Base-by-base conservation (phyloP, 2,888 invertebrate species). In the Vesta saturnalis region DNA sequence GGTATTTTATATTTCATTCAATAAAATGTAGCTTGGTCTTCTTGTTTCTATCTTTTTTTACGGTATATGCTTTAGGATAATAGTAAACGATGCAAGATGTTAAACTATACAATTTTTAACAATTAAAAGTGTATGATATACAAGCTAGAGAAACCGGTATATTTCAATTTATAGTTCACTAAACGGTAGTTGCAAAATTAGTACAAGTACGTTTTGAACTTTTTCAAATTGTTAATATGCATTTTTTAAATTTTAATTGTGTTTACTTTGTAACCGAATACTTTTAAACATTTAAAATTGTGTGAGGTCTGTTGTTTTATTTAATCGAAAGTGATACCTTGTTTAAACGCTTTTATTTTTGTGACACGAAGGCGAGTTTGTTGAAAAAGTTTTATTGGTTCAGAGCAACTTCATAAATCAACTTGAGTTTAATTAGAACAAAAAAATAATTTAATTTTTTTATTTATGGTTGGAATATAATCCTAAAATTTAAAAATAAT, bases 1-100 rank as follows among this genome's bases (percentile, higher is more conserved):
- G 83, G 83, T 81, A 83, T 83, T 81, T 73, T 77, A 77, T 79
- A 77, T 78, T 78, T 80, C 77, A 79, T 79, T 78, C 80, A 73
- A 76, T 75, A 73, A 74, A 76, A 75, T 73, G 72, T 73, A 73
- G 62, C 66, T 71, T 70, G 60, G 67, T 6, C 72, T 71, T 70
- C 54, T 57, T 66, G 52, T 64, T 69, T 35, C 61, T 43, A 21
- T 72, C 69, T 72, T 68, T 58, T 67, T 71, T 57, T 23, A 54
- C 60, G n/a, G 52, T n/a, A 8, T 5, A 14, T 12, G 12, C 58
- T 55, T 3, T 14, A n/a, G 8, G 10, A 22, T 35, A 57, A 3
- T 55, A 16, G 55, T 39, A 60, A 16, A 56, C 43, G 64, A 71
- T 59, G 6, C 15, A 30, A 52, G 18, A 52, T 49, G 49, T 12